Base-by-base conservation (phyloP, 1,140 invertebrate species). In the Globodera rostochiensis region DNA sequence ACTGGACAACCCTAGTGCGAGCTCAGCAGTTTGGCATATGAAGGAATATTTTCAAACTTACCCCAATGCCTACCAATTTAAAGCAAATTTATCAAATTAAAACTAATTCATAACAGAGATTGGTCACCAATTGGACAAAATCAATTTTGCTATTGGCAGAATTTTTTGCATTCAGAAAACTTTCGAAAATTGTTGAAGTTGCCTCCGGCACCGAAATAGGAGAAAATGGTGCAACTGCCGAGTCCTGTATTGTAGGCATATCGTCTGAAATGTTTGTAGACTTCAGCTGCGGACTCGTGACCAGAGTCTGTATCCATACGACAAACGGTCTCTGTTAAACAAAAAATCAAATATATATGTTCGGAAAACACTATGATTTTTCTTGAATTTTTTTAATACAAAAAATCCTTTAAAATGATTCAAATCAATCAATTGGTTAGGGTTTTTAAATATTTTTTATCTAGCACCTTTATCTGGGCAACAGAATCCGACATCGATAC, bases 121-220 rank as follows among this genome's bases (percentile, higher is more conserved):
- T 36, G 36, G 36, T 36, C 36, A 36, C 1, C 36, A 36, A 36
- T 36, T 3, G 36, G 36, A 36, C 36, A 36, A 36, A 36, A 3
- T 36, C 2, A 36, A 36, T 64, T 60, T 64, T 19, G 13, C 36
- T 11, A 36, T 19, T 71, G 4, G 25, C 82, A 83, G 50, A 81
- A 83, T 53, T 66, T 49, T 36, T 70, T 79, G 73, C 84, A 85
- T 53, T 86, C 84, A 47, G 46, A 11, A 67, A 74, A 84, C 15
- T 50, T 77, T 71, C 47, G 36, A 73, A 85, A 85, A 67, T 87
- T 86, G 70, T 85, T 85, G 67, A 87, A 85, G 73, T 87, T 85
- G 19, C 86, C 84, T 47, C 64, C 81, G 53, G 49, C 60, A 46
- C 84, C 84, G 69, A 85, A 85, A 57, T 87, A 85, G 7, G 85